phyloP scores from a whole-genome alignment of 2,797 vertebrate genomes.

The Morelia viridis region DNA sequence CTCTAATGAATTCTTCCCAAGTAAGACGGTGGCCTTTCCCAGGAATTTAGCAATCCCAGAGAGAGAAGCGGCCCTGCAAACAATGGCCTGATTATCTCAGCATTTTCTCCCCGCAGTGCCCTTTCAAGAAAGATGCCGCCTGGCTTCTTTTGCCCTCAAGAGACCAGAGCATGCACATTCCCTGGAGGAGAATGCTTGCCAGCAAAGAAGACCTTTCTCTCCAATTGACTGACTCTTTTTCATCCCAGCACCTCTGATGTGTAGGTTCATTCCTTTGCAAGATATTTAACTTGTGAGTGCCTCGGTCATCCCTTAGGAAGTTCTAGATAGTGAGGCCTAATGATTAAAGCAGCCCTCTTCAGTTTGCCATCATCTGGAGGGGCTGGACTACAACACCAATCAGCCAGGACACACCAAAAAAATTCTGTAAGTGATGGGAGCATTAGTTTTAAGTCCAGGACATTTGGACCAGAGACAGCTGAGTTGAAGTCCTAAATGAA shows the following conservation, averaged over 20 bases:
- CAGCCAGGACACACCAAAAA: neutral
- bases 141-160: slow-evolving; percentile 22
- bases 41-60: slow-evolving; percentile 8
- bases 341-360: neutral
- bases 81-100: slow-evolving; percentile 27
- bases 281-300: neutral
- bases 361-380: neutral
- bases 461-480: neutral
- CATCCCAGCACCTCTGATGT: neutral
- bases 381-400: neutral
- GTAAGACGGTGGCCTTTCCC: slow-evolving; percentile 14
- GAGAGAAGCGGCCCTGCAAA: neutral
- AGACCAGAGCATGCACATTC: slow-evolving; percentile 1
- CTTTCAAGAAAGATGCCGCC: slow-evolving; percentile 28
- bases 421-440: neutral
- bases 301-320: neutral
- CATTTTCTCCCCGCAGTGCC: slow-evolving; percentile 6
- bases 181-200: neutral
- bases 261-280: neutral
- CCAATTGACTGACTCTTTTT: neutral
- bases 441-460: neutral
- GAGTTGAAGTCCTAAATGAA: neutral
- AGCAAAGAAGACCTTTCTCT: neutral
- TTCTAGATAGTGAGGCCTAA: neutral
- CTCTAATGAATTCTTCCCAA: slow-evolving; percentile 10